These are phyloP conservation scores for Eurytoma adleriae DNA, from an alignment of 2,888 invertebrate species.

Conservation along the genomic window DNA sequence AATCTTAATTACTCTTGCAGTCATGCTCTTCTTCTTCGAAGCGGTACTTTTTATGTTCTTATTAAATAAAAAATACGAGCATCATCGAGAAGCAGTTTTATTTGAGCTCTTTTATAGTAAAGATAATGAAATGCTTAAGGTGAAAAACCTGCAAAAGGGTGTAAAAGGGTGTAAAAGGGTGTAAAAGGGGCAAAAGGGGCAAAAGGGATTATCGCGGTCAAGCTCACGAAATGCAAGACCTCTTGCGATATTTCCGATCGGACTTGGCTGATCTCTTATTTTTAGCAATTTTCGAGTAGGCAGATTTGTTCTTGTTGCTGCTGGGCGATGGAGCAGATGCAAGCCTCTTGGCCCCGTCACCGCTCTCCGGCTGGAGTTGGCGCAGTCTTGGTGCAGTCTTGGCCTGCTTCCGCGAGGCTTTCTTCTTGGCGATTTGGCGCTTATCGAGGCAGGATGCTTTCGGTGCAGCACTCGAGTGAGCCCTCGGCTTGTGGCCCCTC, in stretches of 20 bases:
- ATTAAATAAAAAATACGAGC: too few species aligned
- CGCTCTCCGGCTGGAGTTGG: constrained; percentile 7
- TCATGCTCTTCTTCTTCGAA: too few species aligned
- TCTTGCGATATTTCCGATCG: constrained; percentile 10
- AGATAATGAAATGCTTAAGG: too few species aligned
- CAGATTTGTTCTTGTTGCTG: constrained; percentile 3
- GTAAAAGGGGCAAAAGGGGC: too few species aligned
- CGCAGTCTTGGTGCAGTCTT: neutral
- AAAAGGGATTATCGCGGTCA: neutral
- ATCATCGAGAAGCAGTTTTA: too few species aligned
- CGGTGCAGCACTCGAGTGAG: too few species aligned
- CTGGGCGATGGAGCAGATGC: neutral
- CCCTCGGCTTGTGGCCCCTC: neutral
- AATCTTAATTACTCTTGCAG: too few species aligned
- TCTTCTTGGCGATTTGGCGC: constrained; percentile 23
- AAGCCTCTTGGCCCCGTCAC: constrained; percentile 5
- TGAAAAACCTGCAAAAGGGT: too few species aligned
- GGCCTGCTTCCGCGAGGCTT: constrained; percentile 20
- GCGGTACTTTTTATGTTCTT: too few species aligned
- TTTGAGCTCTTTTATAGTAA: too few species aligned
- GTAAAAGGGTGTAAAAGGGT: too few species aligned
- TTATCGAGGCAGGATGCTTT: constrained; percentile 23
- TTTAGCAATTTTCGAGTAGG: constrained; percentile 15
- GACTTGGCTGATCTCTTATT: neutral
- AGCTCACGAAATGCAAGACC: constrained; percentile 20